A percentile compares a stretch with the other conserved stretches of the same genome.
Evolutionary conservation across 2,797 vertebrate genomes (phyloP).

Genomic region (Siniperca obscura): DNA sequence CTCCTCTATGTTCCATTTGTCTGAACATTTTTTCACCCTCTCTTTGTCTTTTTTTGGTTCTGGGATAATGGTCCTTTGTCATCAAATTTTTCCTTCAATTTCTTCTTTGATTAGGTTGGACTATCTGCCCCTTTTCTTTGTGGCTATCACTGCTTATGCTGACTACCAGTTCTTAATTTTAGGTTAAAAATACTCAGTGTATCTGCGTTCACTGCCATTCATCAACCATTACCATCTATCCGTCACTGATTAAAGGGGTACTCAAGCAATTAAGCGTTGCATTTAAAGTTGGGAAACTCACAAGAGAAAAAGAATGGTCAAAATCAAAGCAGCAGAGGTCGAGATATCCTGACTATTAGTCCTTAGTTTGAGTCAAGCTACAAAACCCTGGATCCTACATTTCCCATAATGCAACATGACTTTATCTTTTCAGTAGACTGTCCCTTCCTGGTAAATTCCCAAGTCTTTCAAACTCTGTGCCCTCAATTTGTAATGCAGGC

Average conservation of each 20-base stretch:
- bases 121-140: neutral
- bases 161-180: too few relatives aligned
- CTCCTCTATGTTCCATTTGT: neutral
- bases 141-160: neutral
- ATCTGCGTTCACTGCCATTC: neutral
- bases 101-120: neutral
- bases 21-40: neutral
- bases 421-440: neutral
- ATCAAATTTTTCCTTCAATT: neutral
- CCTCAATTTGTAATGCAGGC: too few relatives aligned
- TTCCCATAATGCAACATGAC: conserved; percentile 20
- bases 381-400: neutral
- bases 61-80: neutral
- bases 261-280: neutral
- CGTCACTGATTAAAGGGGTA: neutral
- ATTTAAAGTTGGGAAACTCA: too few relatives aligned
- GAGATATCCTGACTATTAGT: too few relatives aligned
- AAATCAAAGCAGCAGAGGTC: neutral
- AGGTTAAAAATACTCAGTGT: too few relatives aligned
- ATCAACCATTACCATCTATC: neutral
- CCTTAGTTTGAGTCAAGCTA: too few relatives aligned
- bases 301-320: neutral
- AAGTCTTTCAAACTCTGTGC: neutral
- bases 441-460: neutral
- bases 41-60: neutral